Evolutionary conservation across 1,140 invertebrate species (phyloP).

Genomic region (Subanguina moxae): DNA sequence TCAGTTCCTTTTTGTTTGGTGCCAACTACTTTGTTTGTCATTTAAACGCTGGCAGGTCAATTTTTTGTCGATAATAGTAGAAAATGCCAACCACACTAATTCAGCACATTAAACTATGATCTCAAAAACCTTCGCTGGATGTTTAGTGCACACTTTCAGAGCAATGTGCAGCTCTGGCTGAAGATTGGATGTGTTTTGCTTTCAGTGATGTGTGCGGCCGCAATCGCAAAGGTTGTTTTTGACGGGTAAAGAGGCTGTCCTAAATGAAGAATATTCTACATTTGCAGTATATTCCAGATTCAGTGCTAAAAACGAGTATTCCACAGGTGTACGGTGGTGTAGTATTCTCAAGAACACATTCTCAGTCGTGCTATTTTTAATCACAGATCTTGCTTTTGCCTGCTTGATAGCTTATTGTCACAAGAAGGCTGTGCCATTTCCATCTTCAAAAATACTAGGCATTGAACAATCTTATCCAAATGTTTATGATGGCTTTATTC

Average conservation of each 20-base stretch:
- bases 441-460: not conserved
- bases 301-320: not conserved
- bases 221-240: not conserved
- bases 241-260: not conserved
- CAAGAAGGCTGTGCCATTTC: not conserved
- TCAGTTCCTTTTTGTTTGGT: not conserved
- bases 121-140: not conserved
- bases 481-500: not conserved
- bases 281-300: not conserved
- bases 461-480: not conserved
- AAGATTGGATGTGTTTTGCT: not conserved
- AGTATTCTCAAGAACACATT: not conserved
- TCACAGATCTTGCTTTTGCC: not conserved
- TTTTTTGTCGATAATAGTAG: not conserved
- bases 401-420: not conserved
- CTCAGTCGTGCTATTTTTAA: not conserved
- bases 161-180: not conserved
- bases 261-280: not conserved
- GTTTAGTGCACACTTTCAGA: not conserved
- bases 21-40: not conserved
- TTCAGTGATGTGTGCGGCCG: not conserved
- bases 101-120: not conserved
- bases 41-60: too few species aligned
- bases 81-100: not conserved
- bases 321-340: not conserved